Conservation (phyloP, 2,113 vertebrate genomes). For the Salvelinus sp. region DNA sequence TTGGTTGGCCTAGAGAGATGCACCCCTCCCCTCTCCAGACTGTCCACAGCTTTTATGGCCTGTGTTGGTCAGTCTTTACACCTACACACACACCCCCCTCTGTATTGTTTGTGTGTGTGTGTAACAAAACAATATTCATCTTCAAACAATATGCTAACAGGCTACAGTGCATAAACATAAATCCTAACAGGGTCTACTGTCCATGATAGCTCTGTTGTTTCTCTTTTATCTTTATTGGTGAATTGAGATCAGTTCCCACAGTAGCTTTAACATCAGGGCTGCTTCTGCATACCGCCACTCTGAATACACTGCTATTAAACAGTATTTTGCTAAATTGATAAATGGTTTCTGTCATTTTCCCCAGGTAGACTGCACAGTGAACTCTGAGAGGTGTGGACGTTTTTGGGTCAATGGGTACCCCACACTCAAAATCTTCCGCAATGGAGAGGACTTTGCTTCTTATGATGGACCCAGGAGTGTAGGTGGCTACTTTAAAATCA, state of each 20-base stretch:
- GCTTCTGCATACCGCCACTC: background rate
- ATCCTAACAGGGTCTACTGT: background rate
- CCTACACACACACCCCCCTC: too few relatives aligned
- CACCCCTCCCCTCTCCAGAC: too few relatives aligned
- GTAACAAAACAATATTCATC: too few relatives aligned
- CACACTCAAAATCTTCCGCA: constrained; percentile 56
- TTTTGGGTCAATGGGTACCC: constrained; percentile 57
- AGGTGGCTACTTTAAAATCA: constrained; percentile 22
- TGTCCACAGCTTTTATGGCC: too few relatives aligned
- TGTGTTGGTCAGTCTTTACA: too few relatives aligned
- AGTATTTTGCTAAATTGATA: background rate
- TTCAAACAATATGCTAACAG: too few relatives aligned
- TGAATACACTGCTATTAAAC: background rate
- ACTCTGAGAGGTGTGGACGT: constrained; percentile 46
- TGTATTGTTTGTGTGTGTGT: too few relatives aligned
- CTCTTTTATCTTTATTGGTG: background rate
- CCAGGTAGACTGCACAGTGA: constrained; percentile 56
- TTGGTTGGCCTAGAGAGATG: too few relatives aligned
- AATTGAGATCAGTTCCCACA: background rate
- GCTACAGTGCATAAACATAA: too few relatives aligned
- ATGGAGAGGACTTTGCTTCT: constrained; percentile 39
- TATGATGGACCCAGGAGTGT: constrained; percentile 53
- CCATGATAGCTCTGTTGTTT: background rate
- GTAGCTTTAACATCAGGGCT: background rate
- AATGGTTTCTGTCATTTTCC: background rate